A percentile compares a stretch with the other conserved stretches of the same genome.
Evolutionary conservation across 1,140 invertebrate genomes (phyloP).

Genomic region (Zelostemma sp.): DNA sequence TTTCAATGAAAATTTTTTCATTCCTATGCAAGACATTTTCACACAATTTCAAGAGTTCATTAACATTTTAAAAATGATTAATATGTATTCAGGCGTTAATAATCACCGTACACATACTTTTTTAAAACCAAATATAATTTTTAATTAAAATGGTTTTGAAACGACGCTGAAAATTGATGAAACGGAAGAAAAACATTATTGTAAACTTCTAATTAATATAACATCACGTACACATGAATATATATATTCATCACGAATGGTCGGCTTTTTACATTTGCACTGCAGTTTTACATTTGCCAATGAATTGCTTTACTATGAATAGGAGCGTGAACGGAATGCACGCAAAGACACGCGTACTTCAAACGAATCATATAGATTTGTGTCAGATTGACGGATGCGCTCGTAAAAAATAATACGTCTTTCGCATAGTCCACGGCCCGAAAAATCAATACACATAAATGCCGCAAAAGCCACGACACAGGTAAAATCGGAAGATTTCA

Average conservation of each 20-base stretch:
- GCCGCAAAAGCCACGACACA: background rate
- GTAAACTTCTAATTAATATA: no score
- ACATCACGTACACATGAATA: slow-evolving; percentile 15
- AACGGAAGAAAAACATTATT: no score
- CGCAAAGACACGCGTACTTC: slow-evolving; percentile 8
- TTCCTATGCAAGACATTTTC: no score
- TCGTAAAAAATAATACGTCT: slow-evolving; percentile 1
- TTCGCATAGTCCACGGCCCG: background rate
- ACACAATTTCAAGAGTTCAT: no score
- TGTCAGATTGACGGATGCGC: background rate
- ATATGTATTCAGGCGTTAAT: no score
- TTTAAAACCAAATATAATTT: no score
- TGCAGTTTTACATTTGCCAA: slow-evolving; percentile 10
- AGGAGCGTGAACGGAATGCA: slow-evolving; percentile 1
- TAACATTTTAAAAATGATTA: no score
- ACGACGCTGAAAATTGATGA: no score
- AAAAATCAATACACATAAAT: slow-evolving; percentile 7
- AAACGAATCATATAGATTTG: slow-evolving; percentile 13
- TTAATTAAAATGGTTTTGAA: no score
- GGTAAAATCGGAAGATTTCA: background rate
- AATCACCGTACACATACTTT: no score
- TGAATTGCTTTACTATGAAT: slow-evolving; percentile 11
- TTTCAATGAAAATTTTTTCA: no score
- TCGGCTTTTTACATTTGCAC: background rate
- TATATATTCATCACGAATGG: slow-evolving; percentile 9